These are phyloP conservation scores for Cyrtonyx montezumae DNA, from an alignment of 2,113 vertebrate species.

Conservation along the genomic window DNA sequence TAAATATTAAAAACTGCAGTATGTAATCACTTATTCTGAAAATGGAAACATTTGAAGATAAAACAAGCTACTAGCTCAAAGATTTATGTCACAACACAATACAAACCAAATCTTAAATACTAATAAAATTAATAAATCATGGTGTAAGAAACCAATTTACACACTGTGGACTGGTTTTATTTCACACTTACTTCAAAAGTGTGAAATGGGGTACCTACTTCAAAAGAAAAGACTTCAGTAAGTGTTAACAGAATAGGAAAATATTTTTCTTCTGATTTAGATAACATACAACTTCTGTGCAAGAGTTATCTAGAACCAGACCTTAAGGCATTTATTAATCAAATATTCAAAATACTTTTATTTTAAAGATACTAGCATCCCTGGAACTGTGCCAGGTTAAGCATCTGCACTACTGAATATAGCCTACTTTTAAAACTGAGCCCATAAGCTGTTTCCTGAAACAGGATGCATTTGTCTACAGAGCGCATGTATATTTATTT, in stretches of 20 bases:
- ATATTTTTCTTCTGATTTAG: background rate
- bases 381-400: constrained; percentile 18
- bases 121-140: background rate
- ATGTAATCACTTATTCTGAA: background rate
- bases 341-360: background rate
- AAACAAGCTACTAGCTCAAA: background rate
- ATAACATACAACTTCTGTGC: background rate
- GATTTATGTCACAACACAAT: background rate
- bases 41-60: background rate
- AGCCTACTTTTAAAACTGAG: constrained; percentile 2
- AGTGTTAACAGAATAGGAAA: background rate
- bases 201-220: background rate
- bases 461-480: constrained; percentile 61
- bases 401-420: constrained; percentile 24
- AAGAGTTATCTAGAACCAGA: background rate
- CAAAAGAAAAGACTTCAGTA: background rate
- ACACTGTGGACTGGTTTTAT: background rate
- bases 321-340: background rate
- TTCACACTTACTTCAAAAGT: too few relatives aligned
- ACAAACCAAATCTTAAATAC: background rate
- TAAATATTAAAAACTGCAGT: background rate
- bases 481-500: constrained; percentile 15
- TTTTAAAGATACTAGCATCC: background rate
- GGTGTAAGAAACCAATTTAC: background rate
- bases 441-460: constrained; percentile 42